A percentile compares a stretch with the other conserved stretches of the same genome.
Evolutionary conservation across 2,888 invertebrate genomes (phyloP).

Genomic region (Petrolisthes cinctipes): DNA sequence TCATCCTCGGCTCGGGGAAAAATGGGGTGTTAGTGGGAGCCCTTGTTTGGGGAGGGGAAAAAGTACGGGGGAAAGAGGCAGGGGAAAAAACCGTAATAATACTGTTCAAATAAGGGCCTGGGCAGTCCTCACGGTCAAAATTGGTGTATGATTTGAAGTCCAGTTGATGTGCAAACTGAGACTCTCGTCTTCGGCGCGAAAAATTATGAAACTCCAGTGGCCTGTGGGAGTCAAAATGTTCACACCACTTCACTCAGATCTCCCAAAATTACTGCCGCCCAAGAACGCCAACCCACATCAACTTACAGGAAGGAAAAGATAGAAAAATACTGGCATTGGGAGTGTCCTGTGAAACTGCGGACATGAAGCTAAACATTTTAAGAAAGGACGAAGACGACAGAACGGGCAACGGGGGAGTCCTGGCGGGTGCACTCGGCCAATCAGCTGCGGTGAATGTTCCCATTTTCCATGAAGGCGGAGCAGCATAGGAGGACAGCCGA

Average conservation of each 20-base stretch:
- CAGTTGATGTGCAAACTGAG: slow-evolving; percentile 54
- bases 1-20: slow-evolving; percentile 19
- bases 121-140: slow-evolving; percentile 37
- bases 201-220: slow-evolving; percentile 15
- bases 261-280: background rate
- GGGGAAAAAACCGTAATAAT: slow-evolving; percentile 41
- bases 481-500: background rate
- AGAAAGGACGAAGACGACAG: slow-evolving; percentile 47
- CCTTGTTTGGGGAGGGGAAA: slow-evolving; percentile 1
- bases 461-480: slow-evolving; percentile 25
- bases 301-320: background rate
- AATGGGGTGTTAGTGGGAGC: slow-evolving; percentile 6
- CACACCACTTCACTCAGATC: background rate
- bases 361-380: slow-evolving; percentile 36
- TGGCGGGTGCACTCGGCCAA: slow-evolving; percentile 42
- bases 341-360: background rate
- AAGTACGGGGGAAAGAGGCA: slow-evolving; percentile 6
- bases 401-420: slow-evolving; percentile 10
- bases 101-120: slow-evolving; percentile 54
- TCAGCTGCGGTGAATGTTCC: slow-evolving; percentile 56
- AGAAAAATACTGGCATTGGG: background rate
- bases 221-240: background rate
- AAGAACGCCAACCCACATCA: background rate
- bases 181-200: slow-evolving; percentile 42
- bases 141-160: slow-evolving; percentile 57